Conservation (phyloP, 1,140 invertebrate species). For the Habropoda laboriosa region DNA sequence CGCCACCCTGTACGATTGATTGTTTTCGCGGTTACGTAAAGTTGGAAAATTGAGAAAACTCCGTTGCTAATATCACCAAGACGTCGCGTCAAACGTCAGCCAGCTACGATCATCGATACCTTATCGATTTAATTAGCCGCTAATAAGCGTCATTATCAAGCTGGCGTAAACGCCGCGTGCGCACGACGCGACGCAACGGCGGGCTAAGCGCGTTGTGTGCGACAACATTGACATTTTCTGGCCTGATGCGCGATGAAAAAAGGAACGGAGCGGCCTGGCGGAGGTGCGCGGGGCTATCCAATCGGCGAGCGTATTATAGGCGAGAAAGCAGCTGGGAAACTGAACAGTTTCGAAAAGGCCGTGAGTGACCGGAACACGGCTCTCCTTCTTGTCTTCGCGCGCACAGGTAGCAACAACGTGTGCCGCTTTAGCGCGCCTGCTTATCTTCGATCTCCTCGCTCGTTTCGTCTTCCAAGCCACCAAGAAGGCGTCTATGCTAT, state of each 20-base stretch:
- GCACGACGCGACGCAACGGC: background rate
- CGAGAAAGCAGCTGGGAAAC: conserved; percentile 67
- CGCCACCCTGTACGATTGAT: too few relatives aligned
- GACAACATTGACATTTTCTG: conserved; percentile 48
- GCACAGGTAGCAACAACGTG: conserved; percentile 62
- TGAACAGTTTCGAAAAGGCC: conserved; percentile 63
- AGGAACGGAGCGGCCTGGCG: background rate
- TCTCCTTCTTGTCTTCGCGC: conserved; percentile 30
- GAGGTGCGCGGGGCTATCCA: conserved; percentile 32
- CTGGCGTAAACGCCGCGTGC: background rate
- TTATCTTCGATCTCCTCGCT: conserved; percentile 69
- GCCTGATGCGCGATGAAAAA: background rate
- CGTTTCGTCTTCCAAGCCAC: conserved; percentile 64
- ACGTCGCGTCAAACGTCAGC: background rate
- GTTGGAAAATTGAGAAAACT: too few relatives aligned
- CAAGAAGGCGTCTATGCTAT: conserved; percentile 41
- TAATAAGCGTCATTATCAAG: conserved; percentile 14
- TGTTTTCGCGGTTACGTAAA: too few relatives aligned
- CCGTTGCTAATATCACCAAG: background rate
- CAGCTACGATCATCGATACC: background rate
- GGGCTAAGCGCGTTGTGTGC: background rate
- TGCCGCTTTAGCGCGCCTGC: conserved; percentile 54
- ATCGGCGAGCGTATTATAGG: conserved; percentile 40
- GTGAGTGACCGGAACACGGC: conserved; percentile 74
- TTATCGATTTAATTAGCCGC: conserved; percentile 6